Evolutionary conservation across 2,888 invertebrate genomes (phyloP), one percentile per base, ranked within the genome.

Genomic region (Archips xylosteana): DNA sequence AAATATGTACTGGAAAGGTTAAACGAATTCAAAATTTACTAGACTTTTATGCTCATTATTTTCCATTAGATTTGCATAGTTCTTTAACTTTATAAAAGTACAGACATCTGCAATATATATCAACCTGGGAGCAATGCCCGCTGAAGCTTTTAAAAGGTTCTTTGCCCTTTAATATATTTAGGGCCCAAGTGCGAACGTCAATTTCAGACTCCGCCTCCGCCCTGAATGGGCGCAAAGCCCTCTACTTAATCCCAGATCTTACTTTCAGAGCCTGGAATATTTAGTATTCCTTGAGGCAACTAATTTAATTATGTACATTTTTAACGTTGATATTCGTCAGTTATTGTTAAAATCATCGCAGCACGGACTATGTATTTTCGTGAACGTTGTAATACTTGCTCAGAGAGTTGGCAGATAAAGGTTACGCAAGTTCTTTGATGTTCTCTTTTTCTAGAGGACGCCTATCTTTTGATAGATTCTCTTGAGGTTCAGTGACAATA

Each of bases 151-250:
- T 62, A 63, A 57, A 60, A 59, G 49, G 63, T 63, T 68, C 23
- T 57, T 68, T 68, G 68, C 57, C 73, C 59, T 69, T 39, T 59
- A 64, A 39, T 39, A 39, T 0, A 39, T 39, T 39, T 39, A 39
- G 42, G 68, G 47, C 36, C 49, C 36, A 45, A 62, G 42, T 47
- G 62, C 54, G 68, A 57, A 47, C 62, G 36, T 15, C 57, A 59
- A 65, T 69, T 59, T 73, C 49, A 69, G 23, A n/a, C 54, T 60
- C 15, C 65, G 23, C 32, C 54, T 60, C 15, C 65, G 23, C 32
- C 34, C 54, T 49, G 39, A 36, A 69, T 45, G 73, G 47, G 49
- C 39, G 32, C 68, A 69, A 60, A 73, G 59, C 68, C 34, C 64
- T 72, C 34, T 59, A 39, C 32, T 68, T 68, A 63, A 62, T 13